A percentile compares a stretch with the other conserved stretches of the same genome.
Evolutionary conservation across 2,888 invertebrate genomes (phyloP).

Genomic region (Agriopis leucophaearia): DNA sequence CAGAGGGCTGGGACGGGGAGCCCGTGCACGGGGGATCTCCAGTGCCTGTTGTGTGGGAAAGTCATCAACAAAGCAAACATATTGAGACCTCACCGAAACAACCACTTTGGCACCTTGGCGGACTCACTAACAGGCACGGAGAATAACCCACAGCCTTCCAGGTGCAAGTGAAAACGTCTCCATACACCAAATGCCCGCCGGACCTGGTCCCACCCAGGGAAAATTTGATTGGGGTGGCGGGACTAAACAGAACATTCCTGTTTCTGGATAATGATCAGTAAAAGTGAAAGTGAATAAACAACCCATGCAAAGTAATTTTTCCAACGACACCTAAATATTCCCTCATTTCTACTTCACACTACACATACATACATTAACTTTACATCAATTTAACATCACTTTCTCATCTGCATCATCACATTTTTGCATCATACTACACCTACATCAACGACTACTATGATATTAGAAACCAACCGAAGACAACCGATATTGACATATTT

Average conservation of each 20-base stretch:
- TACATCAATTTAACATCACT: too few species aligned
- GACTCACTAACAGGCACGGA: not conserved
- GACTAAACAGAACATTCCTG: not conserved
- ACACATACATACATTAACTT: too few species aligned
- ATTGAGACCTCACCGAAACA: not conserved
- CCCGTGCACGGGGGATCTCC: not conserved
- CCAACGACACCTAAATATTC: too few species aligned
- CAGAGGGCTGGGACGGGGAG: not conserved
- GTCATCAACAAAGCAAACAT: not conserved
- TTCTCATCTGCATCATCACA: too few species aligned
- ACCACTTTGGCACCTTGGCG: not conserved
- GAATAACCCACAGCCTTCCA: not conserved
- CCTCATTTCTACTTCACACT: too few species aligned
- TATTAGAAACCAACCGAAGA: too few species aligned
- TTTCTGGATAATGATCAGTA: too few species aligned
- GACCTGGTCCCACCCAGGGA: not conserved
- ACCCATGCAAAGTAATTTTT: too few species aligned
- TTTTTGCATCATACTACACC: too few species aligned
- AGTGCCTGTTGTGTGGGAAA: not conserved
- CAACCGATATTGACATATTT: too few species aligned
- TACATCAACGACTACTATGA: too few species aligned
- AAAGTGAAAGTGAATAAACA: too few species aligned
- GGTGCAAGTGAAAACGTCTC: not conserved
- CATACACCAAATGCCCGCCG: not conserved
- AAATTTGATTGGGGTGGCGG: not conserved